phyloP scores from a whole-genome alignment of 2,888 invertebrate species.

The Anarsia innoxiella region DNA sequence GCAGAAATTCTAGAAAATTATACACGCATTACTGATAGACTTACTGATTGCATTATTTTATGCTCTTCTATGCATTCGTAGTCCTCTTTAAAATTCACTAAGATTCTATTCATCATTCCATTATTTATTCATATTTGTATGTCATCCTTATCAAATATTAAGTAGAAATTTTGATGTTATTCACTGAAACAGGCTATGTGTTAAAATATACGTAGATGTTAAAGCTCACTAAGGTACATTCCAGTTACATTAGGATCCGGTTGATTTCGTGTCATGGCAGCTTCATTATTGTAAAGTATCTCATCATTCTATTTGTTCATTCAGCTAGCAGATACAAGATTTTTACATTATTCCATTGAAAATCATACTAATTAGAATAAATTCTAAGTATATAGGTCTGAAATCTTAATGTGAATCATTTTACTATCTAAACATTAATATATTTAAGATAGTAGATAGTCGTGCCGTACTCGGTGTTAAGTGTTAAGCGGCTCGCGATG shows the following conservation, averaged over 20 bases:
- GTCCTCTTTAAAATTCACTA: no score
- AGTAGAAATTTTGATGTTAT: no score
- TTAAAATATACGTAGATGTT: constrained; percentile 18
- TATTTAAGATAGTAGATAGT: constrained; percentile 24
- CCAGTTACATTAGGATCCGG: constrained; percentile 17
- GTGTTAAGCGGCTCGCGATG: constrained; percentile 15
- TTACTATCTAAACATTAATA: constrained; percentile 24
- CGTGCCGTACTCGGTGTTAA: constrained; percentile 22
- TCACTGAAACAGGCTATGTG: constrained; percentile 60
- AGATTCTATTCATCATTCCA: no score
- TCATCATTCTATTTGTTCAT: no score
- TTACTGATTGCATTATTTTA: no score
- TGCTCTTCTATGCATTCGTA: no score
- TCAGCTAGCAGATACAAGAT: no score
- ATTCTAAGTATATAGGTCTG: constrained; percentile 18
- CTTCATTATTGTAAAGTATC: neutral
- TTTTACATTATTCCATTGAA: no score
- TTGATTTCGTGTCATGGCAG: constrained; percentile 6
- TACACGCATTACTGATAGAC: no score
- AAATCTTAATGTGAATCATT: constrained; percentile 22
- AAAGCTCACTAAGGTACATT: constrained; percentile 28
- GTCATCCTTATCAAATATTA: no score
- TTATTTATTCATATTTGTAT: no score
- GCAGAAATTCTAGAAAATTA: no score
- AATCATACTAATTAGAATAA: neutral